A percentile compares a stretch with the other conserved stretches of the same genome.
Conservation (phyloP, 1,140 invertebrate species). For the Sminthurinus signatus region DNA sequence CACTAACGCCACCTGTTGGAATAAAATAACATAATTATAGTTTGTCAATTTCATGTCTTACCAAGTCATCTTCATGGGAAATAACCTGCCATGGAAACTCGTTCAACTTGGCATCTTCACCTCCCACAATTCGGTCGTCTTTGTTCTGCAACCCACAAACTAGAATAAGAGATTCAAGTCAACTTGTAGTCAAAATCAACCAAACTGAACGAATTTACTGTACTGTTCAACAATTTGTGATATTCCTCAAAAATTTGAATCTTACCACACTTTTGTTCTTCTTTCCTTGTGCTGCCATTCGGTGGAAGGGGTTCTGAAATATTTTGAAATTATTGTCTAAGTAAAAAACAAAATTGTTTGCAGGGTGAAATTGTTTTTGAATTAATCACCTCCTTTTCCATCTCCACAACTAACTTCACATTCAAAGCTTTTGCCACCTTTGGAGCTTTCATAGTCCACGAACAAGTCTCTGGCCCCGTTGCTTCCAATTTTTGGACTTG, state of each 20-base stretch:
- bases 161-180: neutral
- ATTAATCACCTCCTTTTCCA: neutral
- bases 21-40: neutral
- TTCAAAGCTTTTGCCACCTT: neutral
- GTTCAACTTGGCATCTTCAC: slow-evolving; percentile 14
- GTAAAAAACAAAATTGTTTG: neutral
- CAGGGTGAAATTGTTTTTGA: neutral
- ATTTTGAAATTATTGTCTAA: neutral
- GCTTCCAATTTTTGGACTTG: no score
- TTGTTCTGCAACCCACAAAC: slow-evolving; percentile 23
- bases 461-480: no score
- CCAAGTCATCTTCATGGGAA: neutral
- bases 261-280: slow-evolving; percentile 10
- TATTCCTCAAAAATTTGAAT: neutral
- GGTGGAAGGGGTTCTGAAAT: neutral
- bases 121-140: slow-evolving; percentile 31
- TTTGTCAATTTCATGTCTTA: neutral
- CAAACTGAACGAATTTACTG: neutral
- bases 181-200: neutral
- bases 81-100: slow-evolving; percentile 33
- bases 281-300: neutral
- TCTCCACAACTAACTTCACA: neutral
- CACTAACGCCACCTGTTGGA: slow-evolving; percentile 19
- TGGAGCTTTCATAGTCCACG: neutral
- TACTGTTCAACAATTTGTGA: neutral